Evolutionary conservation across 2,888 invertebrate genomes (phyloP), one percentile per base, ranked within the genome.

Genomic region (Leptarthrus brevirostris): DNA sequence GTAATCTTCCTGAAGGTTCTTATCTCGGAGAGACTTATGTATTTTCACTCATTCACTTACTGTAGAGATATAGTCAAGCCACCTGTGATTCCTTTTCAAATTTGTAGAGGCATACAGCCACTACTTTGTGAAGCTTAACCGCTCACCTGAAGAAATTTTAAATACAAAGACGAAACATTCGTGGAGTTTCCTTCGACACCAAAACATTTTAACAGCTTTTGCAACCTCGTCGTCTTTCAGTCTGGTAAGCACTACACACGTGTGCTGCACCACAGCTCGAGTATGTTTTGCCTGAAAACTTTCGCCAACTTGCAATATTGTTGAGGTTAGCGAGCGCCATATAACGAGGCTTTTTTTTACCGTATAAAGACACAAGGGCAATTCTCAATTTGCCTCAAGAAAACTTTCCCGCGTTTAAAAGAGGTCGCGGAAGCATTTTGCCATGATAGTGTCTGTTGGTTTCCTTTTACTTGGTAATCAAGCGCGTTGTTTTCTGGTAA

Each of bases 371-470:
- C 12, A 20, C 58, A 58, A 58, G 36, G 40, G 22, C 8, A 18
- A 58, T 16, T 58, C 20, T 58, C 36, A 58, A 58, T 58, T 16
- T 16, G n/a, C 34, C 58, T 18, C 12, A 58, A 58, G 58, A 20
- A 56, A 58, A 18, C 34, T n/a, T 18, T 34, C 16, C 30, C 18
- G 16, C 4, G 18, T 58, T 10, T 36, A 16, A 20, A 58, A 58
- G n/a, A 58, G 36, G 36, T 36, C 58, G 36, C 58, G 58, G 58
- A 58, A 58, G 36, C 58, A 58, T 58, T 58, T 58, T 30, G 58
- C 36, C 36, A 8, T 34, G 8, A 58, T 58, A 56, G 58, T 40
- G 36, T 58, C 36, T 58, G 36, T 20, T 40, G 58, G 58, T 58
- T 34, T 18, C 58, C 26, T n/a, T 36, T 58, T 36, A 12, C 36